Evolutionary conservation across 2,888 invertebrate species (phyloP).

Genomic region (Drosophila incognita): DNA sequence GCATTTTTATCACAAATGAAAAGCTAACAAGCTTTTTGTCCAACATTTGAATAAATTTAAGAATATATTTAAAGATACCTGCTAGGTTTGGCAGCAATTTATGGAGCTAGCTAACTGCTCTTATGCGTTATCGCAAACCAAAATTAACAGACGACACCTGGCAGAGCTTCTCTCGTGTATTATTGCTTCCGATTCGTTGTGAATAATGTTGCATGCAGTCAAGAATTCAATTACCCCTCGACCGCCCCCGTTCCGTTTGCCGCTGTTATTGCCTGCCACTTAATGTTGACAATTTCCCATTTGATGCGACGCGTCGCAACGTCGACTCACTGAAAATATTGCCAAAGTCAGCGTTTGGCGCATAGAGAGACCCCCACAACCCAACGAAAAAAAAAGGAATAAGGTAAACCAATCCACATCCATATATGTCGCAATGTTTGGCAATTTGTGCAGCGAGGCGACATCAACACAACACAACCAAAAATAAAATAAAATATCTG

Average conservation of each 20-base stretch:
- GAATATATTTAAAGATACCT: slow-evolving; percentile 27
- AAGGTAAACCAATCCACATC: slow-evolving; percentile 63
- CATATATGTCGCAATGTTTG: slow-evolving; percentile 72
- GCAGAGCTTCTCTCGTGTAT: slow-evolving; percentile 33
- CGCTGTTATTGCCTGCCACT: slow-evolving; percentile 68
- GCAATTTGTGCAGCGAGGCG: slow-evolving; percentile 70
- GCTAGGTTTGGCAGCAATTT: slow-evolving; percentile 23
- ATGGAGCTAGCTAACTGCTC: slow-evolving; percentile 27
- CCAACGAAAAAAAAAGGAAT: slow-evolving; percentile 14
- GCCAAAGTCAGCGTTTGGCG: slow-evolving; percentile 54
- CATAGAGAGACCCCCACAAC: slow-evolving; percentile 6
- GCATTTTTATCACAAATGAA: slow-evolving; percentile 41
- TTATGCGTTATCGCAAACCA: slow-evolving; percentile 56
- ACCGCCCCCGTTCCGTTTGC: not conserved
- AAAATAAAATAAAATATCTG: slow-evolving; percentile 49
- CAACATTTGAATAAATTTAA: slow-evolving; percentile 9
- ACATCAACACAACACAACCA: slow-evolving; percentile 54
- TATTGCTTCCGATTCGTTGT: slow-evolving; percentile 78
- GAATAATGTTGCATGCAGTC: slow-evolving; percentile 73
- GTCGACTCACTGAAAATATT: slow-evolving; percentile 63
- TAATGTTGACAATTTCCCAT: slow-evolving; percentile 81
- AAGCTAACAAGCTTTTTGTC: slow-evolving; percentile 8
- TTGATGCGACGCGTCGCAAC: slow-evolving; percentile 53
- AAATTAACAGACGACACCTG: slow-evolving; percentile 60
- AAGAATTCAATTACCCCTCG: slow-evolving; percentile 75